Conservation (phyloP, 2,797 vertebrate genomes). For the Clarias pachynema region DNA sequence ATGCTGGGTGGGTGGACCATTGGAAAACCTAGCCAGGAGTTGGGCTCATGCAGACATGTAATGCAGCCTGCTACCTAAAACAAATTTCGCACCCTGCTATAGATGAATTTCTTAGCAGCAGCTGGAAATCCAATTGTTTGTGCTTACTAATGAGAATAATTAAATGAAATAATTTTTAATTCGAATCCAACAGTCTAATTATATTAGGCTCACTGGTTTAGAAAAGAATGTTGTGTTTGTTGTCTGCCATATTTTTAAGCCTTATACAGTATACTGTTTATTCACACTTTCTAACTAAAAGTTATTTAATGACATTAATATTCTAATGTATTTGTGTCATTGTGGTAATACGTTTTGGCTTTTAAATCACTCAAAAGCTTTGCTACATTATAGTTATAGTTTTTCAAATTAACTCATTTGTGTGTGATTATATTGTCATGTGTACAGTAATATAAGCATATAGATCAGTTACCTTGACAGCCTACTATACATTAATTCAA, state of each 20-base stretch:
- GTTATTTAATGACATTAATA: no score
- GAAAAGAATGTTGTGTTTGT: background rate
- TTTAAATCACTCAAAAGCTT: background rate
- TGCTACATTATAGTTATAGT: background rate
- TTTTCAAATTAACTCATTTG: background rate
- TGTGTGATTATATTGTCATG: background rate
- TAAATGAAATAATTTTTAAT: background rate
- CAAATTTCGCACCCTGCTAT: background rate
- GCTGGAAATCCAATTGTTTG: background rate
- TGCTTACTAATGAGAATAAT: background rate
- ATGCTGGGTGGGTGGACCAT: background rate
- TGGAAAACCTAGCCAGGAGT: background rate
- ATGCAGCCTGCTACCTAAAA: background rate
- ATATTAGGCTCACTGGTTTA: background rate
- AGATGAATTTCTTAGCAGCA: background rate
- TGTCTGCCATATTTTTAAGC: background rate
- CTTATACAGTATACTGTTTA: background rate
- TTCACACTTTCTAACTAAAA: background rate
- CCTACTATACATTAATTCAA: background rate
- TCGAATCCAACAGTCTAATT: background rate
- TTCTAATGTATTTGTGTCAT: no score
- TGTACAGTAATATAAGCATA: background rate
- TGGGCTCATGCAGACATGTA: background rate
- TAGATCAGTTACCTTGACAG: background rate
- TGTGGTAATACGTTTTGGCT: no score